Base-by-base conservation (phyloP, 2,797 vertebrate genomes). In the Hephaestus fuliginosus region DNA sequence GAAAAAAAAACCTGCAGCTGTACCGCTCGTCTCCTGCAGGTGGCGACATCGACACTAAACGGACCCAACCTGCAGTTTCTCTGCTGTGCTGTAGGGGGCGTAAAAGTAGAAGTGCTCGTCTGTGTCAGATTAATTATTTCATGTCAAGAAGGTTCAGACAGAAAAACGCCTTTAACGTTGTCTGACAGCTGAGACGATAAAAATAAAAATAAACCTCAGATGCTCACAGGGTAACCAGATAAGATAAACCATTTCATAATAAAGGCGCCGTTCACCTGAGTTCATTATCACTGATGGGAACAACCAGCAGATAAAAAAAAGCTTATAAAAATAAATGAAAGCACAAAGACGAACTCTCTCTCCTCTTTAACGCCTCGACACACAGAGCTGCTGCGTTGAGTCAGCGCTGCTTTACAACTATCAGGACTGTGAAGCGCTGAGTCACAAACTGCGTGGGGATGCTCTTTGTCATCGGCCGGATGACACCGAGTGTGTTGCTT, bases 401-500 rank as follows among this genome's bases (percentile, higher is more conserved):
- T 25, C 86, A 88, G 66, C 57, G 1, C 68, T 83, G n/a, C 69
- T 63, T 46, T 71, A 70, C 72, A 63, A 7, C 83, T 22, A 30
- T 71, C 44, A 56, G 41, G 33, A 70, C 80, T 39, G 58, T 56
- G 68, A 77, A 66, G 77, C 33, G 84, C 15, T 88, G 86, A 88
- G 33, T 88, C 86, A 89, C 63, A 4, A 1, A 39, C 57, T 57
- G 86, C 51, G 82, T 84, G 76, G 85, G 84, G 73, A 64, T 9
- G 41, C 60, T 57, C n/a, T 68, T 30, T 17, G 71, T 81, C 64
- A 49, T 17, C 7, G 74, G 62, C 25, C 17, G 1, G 33, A 69
- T 17, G 73, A 71, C 74, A 63, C 74, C 41, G 66, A 65, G 25
- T 10, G 33, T 20, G 86, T 89, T 89, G 84, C 90, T 83, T 78